Conservation (phyloP, 1,140 invertebrate genomes). For the Aleiodes sp. region DNA sequence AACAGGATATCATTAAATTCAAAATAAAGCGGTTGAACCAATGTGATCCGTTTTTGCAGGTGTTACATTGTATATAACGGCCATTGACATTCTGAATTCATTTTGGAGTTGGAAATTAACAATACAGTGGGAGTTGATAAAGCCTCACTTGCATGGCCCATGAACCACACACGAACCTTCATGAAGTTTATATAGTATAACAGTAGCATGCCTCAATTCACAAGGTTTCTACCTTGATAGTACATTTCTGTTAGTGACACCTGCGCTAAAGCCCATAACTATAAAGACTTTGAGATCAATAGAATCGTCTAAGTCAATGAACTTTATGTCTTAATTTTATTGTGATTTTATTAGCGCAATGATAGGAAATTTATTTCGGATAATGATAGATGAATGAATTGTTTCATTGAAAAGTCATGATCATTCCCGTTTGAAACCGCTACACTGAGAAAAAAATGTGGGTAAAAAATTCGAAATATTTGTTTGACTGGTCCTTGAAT, state of each 20-base stretch:
- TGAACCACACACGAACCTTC: background rate
- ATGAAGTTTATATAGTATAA: background rate
- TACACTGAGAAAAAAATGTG: too few relatives aligned
- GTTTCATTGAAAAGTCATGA: too few relatives aligned
- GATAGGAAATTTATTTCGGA: background rate
- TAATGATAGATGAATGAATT: background rate
- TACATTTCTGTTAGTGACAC: background rate
- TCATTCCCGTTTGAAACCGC: too few relatives aligned
- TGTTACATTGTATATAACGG: background rate
- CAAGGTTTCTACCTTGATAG: background rate
- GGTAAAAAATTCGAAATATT: too few relatives aligned
- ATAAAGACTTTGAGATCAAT: background rate
- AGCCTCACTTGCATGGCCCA: background rate
- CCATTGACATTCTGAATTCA: background rate
- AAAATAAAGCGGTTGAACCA: too few relatives aligned
- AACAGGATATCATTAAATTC: too few relatives aligned
- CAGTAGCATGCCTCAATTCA: background rate
- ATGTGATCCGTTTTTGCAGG: too few relatives aligned
- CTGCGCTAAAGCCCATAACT: background rate
- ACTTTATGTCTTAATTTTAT: background rate
- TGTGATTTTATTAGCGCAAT: background rate
- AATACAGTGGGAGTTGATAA: background rate
- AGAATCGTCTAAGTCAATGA: background rate
- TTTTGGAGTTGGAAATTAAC: background rate
- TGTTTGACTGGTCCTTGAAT: too few relatives aligned